Evolutionary conservation across 2,113 vertebrate genomes (phyloP).

Genomic region (Galemys pyrenaicus): DNA sequence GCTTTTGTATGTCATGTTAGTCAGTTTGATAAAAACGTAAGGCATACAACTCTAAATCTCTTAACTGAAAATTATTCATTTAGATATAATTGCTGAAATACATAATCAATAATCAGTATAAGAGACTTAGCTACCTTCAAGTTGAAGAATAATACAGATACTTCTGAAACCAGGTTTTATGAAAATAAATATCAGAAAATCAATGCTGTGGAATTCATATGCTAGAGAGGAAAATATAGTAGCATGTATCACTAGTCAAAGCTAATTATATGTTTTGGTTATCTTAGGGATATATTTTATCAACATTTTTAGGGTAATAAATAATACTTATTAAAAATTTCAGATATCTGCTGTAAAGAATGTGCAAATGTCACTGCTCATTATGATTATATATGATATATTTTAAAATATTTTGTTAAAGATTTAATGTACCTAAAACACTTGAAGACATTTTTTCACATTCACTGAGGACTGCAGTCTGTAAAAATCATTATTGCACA

Average conservation of each 20-base stretch:
- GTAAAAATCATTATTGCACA: neutral
- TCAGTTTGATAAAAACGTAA: neutral
- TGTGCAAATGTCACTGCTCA: conserved; percentile 63
- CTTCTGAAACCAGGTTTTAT: conserved; percentile 47
- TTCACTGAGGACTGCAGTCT: neutral
- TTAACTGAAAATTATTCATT: conserved; percentile 34
- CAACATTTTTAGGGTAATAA: conserved; percentile 61
- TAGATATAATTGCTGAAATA: neutral
- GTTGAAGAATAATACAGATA: conserved; percentile 21
- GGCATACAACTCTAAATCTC: neutral
- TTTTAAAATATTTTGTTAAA: conserved; percentile 62
- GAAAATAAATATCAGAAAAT: conserved; percentile 64
- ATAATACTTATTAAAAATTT: conserved; percentile 73
- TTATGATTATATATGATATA: neutral
- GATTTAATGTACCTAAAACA: conserved; percentile 20
- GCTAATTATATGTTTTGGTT: conserved; percentile 78
- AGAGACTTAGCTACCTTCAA: conserved; percentile 50
- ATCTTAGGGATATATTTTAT: conserved; percentile 66
- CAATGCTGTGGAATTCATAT: conserved; percentile 33
- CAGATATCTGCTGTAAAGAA: conserved; percentile 59
- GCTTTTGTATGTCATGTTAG: neutral
- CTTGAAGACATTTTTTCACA: conserved; percentile 31
- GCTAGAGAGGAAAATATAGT: neutral
- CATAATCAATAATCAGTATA: neutral
- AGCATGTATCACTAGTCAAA: conserved; percentile 50